Evolutionary conservation across 2,797 vertebrate species (phyloP).

Genomic region (Hylomyscus alleni): DNA sequence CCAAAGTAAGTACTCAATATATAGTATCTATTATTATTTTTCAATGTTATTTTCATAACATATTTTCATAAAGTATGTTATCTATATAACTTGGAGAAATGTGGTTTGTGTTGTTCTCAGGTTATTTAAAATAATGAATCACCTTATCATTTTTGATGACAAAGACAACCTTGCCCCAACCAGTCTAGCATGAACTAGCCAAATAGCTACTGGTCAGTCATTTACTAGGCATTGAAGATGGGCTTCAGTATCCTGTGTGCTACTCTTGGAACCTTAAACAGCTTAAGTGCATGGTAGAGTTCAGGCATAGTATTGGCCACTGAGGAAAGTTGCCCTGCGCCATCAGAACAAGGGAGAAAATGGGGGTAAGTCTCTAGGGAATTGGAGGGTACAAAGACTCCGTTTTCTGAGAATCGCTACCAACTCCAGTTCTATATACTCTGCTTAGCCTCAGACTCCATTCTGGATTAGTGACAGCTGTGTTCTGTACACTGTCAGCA

Average conservation of each 20-base stretch:
- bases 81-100: conserved; percentile 12
- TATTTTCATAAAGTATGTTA: conserved; percentile 48
- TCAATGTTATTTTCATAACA: conserved; percentile 29
- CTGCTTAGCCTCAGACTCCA: background rate
- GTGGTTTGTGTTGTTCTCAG: background rate
- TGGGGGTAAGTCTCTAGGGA: background rate
- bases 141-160: background rate
- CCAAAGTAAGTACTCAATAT: background rate
- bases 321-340: background rate
- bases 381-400: background rate
- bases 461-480: background rate
- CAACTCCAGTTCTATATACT: background rate
- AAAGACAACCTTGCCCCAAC: background rate
- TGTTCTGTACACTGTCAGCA: background rate
- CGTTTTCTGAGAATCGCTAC: background rate
- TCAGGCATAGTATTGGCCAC: background rate
- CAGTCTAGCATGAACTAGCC: background rate
- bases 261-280: background rate
- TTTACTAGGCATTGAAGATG: background rate
- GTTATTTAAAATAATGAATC: conserved; percentile 9
- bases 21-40: conserved; percentile 3
- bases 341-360: background rate
- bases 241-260: background rate
- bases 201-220: background rate
- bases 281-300: background rate